Conservation (phyloP, 2,113 vertebrate species). For the Sciurus niger region DNA sequence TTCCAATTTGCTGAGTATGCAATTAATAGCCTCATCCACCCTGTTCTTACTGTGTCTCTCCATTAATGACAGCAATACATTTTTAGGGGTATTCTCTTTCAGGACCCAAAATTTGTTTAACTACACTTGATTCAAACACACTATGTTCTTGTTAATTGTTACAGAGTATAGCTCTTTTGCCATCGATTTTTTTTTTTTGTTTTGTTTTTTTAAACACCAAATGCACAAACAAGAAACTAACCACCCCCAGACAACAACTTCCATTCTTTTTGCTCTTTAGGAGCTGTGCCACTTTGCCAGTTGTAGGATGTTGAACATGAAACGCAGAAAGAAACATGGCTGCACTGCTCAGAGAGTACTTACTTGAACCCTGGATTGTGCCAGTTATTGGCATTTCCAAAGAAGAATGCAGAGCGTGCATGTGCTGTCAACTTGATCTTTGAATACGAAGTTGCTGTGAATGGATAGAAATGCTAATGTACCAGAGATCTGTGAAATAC, state of each 20-base stretch:
- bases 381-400: constrained; percentile 58
- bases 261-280: background rate
- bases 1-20: background rate
- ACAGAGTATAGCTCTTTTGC: background rate
- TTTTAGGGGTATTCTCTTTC: background rate
- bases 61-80: background rate
- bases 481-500: background rate
- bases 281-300: background rate
- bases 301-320: background rate
- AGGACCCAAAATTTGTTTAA: background rate
- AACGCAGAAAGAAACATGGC: background rate
- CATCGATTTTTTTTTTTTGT: background rate
- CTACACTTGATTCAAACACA: background rate
- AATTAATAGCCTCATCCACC: background rate
- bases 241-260: background rate
- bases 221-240: background rate
- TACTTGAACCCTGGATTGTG: constrained; percentile 29
- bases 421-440: constrained; percentile 14
- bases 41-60: background rate
- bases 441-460: constrained; percentile 22
- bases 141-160: background rate
- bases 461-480: constrained; percentile 66
- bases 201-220: background rate
- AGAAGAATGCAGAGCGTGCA: constrained; percentile 26
- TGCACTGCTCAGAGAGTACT: constrained; percentile 39